Evolutionary conservation across 2,888 invertebrate species (phyloP).

Genomic region (Cheilosia grossa): DNA sequence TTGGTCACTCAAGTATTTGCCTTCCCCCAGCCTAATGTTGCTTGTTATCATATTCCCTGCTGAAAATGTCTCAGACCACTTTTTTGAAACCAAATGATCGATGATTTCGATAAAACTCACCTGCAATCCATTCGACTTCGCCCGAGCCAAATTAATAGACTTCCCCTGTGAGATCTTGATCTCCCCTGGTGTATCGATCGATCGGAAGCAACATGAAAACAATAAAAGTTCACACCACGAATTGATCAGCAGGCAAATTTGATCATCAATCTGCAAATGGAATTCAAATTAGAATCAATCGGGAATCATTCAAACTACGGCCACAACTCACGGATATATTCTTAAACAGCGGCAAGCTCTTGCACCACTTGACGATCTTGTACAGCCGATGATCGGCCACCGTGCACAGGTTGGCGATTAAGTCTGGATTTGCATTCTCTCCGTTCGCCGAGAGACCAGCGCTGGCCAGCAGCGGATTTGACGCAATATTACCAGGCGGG

Average conservation of each 20-base stretch:
- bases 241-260: constrained; percentile 97
- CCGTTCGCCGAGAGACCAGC: constrained; percentile 83
- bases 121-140: constrained; percentile 84
- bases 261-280: constrained; percentile 94
- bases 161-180: constrained; percentile 87
- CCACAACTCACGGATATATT: constrained; percentile 92
- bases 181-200: constrained; percentile 94
- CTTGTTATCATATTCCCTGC: no score
- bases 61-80: no score
- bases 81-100: not conserved
- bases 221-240: constrained; percentile 98
- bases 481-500: constrained; percentile 82
- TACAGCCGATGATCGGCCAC: constrained; percentile 98
- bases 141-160: constrained; percentile 82
- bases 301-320: not conserved
- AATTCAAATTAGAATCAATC: constrained; percentile 7
- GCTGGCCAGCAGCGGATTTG: constrained; percentile 85
- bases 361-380: constrained; percentile 99
- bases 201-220: constrained; percentile 97
- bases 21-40: no score
- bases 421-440: constrained; percentile 90
- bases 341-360: constrained; percentile 97
- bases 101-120: constrained; percentile 79
- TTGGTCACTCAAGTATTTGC: no score
- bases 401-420: constrained; percentile 94